These are phyloP conservation scores for Pangasius larnaudii DNA, from an alignment of 2,797 vertebrate species.

Conservation along the genomic window DNA sequence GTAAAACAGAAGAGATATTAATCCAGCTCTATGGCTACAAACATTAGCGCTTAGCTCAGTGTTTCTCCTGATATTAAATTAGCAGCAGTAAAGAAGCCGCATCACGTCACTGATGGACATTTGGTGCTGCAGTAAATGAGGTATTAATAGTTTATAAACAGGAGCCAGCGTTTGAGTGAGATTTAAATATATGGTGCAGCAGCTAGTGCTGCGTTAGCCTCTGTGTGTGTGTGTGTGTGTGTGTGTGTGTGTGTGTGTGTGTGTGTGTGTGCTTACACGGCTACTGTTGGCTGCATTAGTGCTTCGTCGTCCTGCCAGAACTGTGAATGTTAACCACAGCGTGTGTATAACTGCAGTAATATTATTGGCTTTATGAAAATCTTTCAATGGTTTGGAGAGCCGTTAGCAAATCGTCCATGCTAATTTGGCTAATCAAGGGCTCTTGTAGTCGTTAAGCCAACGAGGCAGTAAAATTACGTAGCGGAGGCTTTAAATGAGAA, in stretches of 20 bases:
- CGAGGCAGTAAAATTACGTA: conserved; percentile 74
- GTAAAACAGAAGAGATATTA: neutral
- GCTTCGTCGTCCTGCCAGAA: conserved; percentile 66
- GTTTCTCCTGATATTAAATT: conserved; percentile 64
- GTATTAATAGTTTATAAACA: conserved; percentile 77
- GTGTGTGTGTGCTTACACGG: conserved; percentile 56
- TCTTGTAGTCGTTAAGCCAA: conserved; percentile 74
- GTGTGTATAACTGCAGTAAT: conserved; percentile 63
- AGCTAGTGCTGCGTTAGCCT: conserved; percentile 24
- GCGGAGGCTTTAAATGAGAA: conserved; percentile 52
- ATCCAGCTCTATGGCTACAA: conserved; percentile 9
- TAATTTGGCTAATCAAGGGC: conserved; percentile 76
- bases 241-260: conserved; percentile 4
- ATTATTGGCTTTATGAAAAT: conserved; percentile 62
- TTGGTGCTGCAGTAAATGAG: conserved; percentile 68
- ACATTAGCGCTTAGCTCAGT: conserved; percentile 60
- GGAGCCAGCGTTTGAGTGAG: conserved; percentile 73
- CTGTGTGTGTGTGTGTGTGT: conserved; percentile 8
- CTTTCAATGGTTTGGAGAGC: conserved; percentile 73
- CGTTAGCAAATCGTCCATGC: conserved; percentile 67
- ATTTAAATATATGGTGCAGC: conserved; percentile 76
- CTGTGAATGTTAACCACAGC: conserved; percentile 66
- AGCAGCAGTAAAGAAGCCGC: conserved; percentile 69
- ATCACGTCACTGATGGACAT: conserved; percentile 77
- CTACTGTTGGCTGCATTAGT: conserved; percentile 67